Conservation (phyloP, 2,113 vertebrate species). For the Cephalopholis sonnerati region DNA sequence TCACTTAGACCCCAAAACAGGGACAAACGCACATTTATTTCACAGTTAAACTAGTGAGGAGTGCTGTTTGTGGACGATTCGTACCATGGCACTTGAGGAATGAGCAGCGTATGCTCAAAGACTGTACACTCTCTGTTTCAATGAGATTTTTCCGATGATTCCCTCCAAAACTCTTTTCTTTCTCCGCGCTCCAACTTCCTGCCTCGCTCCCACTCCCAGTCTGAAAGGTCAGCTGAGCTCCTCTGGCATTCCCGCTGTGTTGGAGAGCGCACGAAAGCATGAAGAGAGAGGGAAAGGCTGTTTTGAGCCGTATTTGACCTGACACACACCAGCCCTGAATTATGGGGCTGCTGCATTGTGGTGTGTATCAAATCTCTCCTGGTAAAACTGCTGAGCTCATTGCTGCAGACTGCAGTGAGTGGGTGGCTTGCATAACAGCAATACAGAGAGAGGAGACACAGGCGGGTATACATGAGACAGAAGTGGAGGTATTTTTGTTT, state of each 20-base stretch:
- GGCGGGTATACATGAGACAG: neutral
- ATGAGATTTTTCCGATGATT: conserved; percentile 27
- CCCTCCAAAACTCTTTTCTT: conserved; percentile 33
- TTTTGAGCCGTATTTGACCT: conserved; percentile 19
- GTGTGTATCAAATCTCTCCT: conserved; percentile 27
- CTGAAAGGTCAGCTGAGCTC: conserved; percentile 58
- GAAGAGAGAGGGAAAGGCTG: neutral
- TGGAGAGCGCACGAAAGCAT: neutral
- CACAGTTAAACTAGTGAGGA: neutral
- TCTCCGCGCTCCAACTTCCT: conserved; percentile 38
- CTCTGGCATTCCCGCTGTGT: conserved; percentile 33
- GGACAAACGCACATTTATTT: neutral
- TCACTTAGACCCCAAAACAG: too few species aligned
- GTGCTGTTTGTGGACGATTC: neutral
- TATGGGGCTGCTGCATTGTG: conserved; percentile 15
- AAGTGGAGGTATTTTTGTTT: neutral
- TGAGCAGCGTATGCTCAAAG: neutral
- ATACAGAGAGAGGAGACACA: neutral
- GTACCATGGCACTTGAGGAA: neutral
- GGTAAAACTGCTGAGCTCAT: conserved; percentile 57
- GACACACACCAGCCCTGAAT: conserved; percentile 37
- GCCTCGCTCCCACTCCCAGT: conserved; percentile 15
- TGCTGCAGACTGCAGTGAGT: conserved; percentile 55
- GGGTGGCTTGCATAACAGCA: conserved; percentile 52
- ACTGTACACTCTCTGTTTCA: neutral